phyloP scores from a whole-genome alignment of 1,140 invertebrate species.

The Panulirus ornatus region DNA sequence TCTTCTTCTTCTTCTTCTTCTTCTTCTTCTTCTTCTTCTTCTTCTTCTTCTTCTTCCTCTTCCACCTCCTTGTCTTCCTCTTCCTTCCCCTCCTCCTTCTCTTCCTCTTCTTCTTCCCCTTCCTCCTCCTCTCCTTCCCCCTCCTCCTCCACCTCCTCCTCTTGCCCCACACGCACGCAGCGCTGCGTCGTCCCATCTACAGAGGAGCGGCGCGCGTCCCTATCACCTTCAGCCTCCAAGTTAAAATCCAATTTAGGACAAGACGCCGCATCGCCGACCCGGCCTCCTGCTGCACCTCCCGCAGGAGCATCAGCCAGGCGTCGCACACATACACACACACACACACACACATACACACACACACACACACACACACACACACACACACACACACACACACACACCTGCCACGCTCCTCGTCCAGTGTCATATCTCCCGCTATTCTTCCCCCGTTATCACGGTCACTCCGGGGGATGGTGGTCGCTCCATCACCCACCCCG shows the following conservation, averaged over 20 bases:
- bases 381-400: constrained; percentile 13
- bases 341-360: constrained; percentile 15
- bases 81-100: constrained; percentile 26
- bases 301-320: too few species aligned
- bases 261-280: not conserved
- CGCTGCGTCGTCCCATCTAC: too few species aligned
- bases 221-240: too few species aligned
- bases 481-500: too few species aligned
- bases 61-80: not conserved
- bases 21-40: not conserved
- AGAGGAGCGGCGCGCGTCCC: too few species aligned
- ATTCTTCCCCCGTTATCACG: too few species aligned
- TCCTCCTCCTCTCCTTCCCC: constrained; percentile 34
- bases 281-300: too few species aligned
- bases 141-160: constrained; percentile 32
- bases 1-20: not conserved
- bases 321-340: too few species aligned
- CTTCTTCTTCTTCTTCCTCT: not conserved
- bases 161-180: constrained; percentile 7
- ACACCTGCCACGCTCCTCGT: constrained; percentile 1
- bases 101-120: constrained; percentile 40
- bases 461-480: too few species aligned
- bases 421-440: too few species aligned
- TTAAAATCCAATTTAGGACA: too few species aligned
- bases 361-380: constrained; percentile 21